These are phyloP conservation scores for Sus scrofa DNA, from an alignment of 2,113 vertebrate genomes.

Conservation along the genomic window DNA sequence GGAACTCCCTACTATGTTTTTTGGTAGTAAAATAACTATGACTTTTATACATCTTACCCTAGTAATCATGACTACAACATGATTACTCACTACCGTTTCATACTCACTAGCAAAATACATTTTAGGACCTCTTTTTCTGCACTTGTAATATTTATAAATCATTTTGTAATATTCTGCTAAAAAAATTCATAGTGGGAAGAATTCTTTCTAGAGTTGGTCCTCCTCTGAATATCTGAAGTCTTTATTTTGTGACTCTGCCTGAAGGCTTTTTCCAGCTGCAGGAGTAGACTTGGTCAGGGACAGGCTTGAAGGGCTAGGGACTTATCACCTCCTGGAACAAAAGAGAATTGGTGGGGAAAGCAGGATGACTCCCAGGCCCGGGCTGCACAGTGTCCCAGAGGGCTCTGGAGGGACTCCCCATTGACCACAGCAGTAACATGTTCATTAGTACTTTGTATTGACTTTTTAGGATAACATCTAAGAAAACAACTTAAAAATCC, in stretches of 20 bases:
- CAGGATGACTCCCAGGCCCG: neutral
- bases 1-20: too few species aligned
- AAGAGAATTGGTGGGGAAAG: neutral
- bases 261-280: neutral
- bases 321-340: neutral
- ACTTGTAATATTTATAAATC: slow-evolving; percentile 11
- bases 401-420: neutral
- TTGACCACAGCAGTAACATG: neutral
- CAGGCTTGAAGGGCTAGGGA: neutral
- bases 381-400: neutral
- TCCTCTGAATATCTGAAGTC: neutral
- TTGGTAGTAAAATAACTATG: slow-evolving; percentile 29
- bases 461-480: slow-evolving; percentile 11
- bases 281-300: neutral
- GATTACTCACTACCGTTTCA: neutral
- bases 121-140: slow-evolving; percentile 2
- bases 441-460: neutral
- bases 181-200: slow-evolving; percentile 8
- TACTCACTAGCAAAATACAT: neutral
- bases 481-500: neutral
- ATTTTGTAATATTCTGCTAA: neutral
- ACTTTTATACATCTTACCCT: slow-evolving; percentile 37
- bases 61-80: neutral
- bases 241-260: neutral
- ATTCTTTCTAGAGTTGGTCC: neutral